Percentiles rank a stretch among this genome's conserved stretches.
These are phyloP conservation scores for Hyles euphorbiae DNA, from an alignment of 1,140 invertebrate species.

Conservation along the genomic window DNA sequence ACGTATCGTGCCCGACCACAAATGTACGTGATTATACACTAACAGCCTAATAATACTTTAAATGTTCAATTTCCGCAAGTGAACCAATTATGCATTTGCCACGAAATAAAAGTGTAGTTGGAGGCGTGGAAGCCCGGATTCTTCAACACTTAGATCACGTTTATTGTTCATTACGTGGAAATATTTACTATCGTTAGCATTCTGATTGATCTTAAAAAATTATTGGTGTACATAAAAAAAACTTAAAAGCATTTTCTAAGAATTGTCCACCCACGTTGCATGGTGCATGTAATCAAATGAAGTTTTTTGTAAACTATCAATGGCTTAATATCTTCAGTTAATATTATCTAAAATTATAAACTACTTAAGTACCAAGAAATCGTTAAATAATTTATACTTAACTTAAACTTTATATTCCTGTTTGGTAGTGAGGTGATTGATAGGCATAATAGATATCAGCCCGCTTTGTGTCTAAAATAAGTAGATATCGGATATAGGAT, in stretches of 20 bases:
- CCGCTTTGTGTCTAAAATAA: too few species aligned
- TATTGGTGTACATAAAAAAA: slow-evolving; percentile 2
- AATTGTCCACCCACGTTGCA: slow-evolving; percentile 4
- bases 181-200: too few species aligned
- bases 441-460: too few species aligned
- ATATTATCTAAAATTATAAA: too few species aligned
- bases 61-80: slow-evolving; percentile 15
- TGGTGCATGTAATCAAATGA: neutral
- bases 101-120: slow-evolving; percentile 3
- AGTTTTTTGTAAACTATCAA: too few species aligned
- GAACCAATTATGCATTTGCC: slow-evolving; percentile 6
- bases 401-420: too few species aligned
- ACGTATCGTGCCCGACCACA: neutral
- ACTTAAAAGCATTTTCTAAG: slow-evolving; percentile 6
- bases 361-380: too few species aligned
- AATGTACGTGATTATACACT: slow-evolving; percentile 7
- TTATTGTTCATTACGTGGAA: slow-evolving; percentile 1
- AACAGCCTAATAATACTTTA: slow-evolving; percentile 1
- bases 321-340: too few species aligned
- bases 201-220: too few species aligned
- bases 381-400: too few species aligned
- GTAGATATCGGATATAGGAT: too few species aligned
- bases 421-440: too few species aligned
- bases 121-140: neutral
- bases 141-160: slow-evolving; percentile 7